Evolutionary conservation across 1,140 invertebrate species (phyloP).

Genomic region (Marisa cornuarietis): DNA sequence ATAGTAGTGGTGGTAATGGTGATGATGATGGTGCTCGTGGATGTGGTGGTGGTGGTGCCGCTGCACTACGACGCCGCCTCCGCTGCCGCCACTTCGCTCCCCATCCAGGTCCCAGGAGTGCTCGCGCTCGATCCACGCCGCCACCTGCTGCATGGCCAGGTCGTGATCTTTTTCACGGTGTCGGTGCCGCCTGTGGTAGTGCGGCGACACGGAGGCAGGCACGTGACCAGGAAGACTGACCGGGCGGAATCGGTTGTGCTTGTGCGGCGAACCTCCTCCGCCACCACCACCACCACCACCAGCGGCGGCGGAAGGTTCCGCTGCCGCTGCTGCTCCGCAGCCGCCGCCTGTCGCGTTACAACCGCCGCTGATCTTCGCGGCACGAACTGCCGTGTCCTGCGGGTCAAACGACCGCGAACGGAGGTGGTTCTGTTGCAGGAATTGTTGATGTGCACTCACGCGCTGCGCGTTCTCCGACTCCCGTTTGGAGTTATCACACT

Average conservation of each 20-base stretch:
- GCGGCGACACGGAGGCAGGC: constrained; percentile 61
- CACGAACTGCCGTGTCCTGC: constrained; percentile 36
- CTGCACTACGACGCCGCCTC: constrained; percentile 60
- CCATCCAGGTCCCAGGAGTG: constrained; percentile 54
- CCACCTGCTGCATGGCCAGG: constrained; percentile 75
- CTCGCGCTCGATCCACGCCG: constrained; percentile 67
- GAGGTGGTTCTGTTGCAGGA: constrained; percentile 43
- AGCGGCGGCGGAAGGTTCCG: neutral
- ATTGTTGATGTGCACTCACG: constrained; percentile 13
- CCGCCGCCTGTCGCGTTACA: neutral
- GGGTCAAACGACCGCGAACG: constrained; percentile 58
- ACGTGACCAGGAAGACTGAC: constrained; percentile 55
- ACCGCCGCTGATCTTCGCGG: neutral
- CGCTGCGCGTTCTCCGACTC: constrained; percentile 37
- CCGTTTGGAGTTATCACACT: constrained; percentile 46
- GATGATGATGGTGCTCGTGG: constrained; percentile 83
- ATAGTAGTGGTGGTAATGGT: constrained; percentile 81
- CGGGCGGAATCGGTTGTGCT: constrained; percentile 45
- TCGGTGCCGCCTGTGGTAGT: constrained; percentile 71
- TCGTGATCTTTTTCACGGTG: constrained; percentile 77
- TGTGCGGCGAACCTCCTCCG: constrained; percentile 30
- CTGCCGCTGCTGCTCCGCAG: neutral
- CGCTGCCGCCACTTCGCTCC: neutral
- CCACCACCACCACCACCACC: neutral
- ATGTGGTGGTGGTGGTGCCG: constrained; percentile 75